Percentiles rank a stretch among this genome's conserved stretches.
Evolutionary conservation across 2,113 vertebrate species (phyloP).

Genomic region (Chloropsis cyanopogon): DNA sequence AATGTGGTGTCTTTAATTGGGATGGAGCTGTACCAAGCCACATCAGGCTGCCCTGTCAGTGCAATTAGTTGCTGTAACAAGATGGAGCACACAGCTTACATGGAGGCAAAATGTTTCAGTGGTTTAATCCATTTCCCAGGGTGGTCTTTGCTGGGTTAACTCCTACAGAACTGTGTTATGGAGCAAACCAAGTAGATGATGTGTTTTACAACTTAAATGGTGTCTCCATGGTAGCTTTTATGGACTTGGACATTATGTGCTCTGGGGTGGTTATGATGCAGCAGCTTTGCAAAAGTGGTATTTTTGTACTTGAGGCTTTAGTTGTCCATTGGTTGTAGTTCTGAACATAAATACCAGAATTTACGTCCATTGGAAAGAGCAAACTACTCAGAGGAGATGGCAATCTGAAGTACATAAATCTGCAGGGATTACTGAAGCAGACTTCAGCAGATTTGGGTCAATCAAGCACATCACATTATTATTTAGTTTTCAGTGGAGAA

Average conservation of each 20-base stretch:
- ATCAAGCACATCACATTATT: background rate
- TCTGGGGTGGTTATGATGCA: background rate
- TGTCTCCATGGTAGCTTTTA: background rate
- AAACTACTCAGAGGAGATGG: background rate
- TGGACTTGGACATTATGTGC: background rate
- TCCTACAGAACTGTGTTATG: background rate
- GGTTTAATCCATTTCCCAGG: background rate
- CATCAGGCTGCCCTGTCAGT: background rate
- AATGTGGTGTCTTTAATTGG: accelerated
- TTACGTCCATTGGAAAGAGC: background rate
- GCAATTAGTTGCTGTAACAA: background rate
- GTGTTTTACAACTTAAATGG: background rate
- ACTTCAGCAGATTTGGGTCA: background rate
- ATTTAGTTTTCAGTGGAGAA: background rate
- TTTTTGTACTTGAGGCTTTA: background rate
- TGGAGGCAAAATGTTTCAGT: background rate
- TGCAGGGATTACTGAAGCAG: background rate
- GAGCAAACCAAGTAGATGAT: background rate
- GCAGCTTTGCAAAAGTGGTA: background rate
- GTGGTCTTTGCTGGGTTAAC: background rate
- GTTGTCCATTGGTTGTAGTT: background rate
- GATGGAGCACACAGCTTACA: background rate
- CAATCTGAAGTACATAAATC: background rate
- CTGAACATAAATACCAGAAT: background rate
- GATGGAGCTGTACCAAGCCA: background rate